Evolutionary conservation across 2,888 invertebrate species (phyloP), one percentile per base, ranked within the genome.

Genomic region (Dugesia japonica): DNA sequence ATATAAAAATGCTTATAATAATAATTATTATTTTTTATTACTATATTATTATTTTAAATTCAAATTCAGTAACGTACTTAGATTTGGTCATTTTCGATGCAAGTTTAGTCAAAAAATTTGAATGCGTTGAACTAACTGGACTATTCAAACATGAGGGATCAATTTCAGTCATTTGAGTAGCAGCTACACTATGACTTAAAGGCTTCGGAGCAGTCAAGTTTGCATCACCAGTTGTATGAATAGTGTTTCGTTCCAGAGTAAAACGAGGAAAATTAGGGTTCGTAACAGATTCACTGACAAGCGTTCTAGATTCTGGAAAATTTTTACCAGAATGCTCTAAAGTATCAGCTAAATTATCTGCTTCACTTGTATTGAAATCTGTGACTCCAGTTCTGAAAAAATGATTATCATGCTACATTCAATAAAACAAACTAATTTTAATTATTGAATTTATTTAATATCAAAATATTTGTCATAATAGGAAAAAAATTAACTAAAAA

Each of bases 181-280:
- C 56, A 20, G 56, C 56, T 13, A 56, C 17, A n/a, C 56, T 56
- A 7, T 56, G 56, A 56, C 56, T n/a, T n/a, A 56, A 56, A 20
- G 56, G 56, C n/a, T 56, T 56, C 4, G 56, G 56, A 23, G 56
- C 1, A 56, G 56, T 56, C 23, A 56, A 56, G n/a, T 20, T 56
- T 20, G 56, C 1, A 56, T 56, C 56, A 56, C 56, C 56, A n/a
- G 75, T 75, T 26, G 71, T 76, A 72, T 76, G 76, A 76, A 76
- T 76, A 7, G 76, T 76, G 4, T 71, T 71, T 23, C 76, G 1
- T 26, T 76, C 76, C 9, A 31, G 72, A 28, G 71, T 71, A 72
- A 31, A 31, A 27, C 76, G 76, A 26, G 76, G 76, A 28, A 76
- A 76, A 13, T 71, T 71, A 26, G 76, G 31, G 20, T 28, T 31